Base-by-base conservation (phyloP, 2,113 vertebrate genomes). In the Lethenteron reissneri region DNA sequence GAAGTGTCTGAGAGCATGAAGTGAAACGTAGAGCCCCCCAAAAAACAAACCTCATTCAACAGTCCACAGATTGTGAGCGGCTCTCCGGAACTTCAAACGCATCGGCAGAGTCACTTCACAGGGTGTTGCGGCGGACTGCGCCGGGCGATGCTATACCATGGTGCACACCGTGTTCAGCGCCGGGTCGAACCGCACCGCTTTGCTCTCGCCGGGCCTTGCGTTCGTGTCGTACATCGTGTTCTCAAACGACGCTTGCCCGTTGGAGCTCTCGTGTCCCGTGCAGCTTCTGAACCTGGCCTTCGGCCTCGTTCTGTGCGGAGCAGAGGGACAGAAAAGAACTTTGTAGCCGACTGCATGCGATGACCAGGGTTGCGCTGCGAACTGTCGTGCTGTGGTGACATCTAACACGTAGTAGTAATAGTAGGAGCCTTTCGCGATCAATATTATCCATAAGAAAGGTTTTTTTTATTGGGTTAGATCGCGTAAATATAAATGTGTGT, bases 141-240 rank as follows among this genome's bases (percentile, higher is more conserved):
- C 41, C 41, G 41, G 41, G 41, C 41, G 41, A 41, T 75, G 88
- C 87, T 99, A 99, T 91, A 99, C 94, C 0, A 92, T 92, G 1
- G 92, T 99, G 78, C 94, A 99, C 77, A 99, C 94, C 1, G 94
- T 99, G 88, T 92, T 99, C 79, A 99, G 91, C 12, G 92, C 92
- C 83, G 97, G 92, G 81, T 97, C 92, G 0, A 89, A 82, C 83
- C 97, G 91, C 3, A 79, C 83, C 75, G 84, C 81, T 87, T 95
- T 77, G 80, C 95, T 88, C 79, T 97, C 94, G 1, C 88, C 88
- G 76, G 94, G 87, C 72, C 92, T 92, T 79, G 96, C 88, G 85
- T 84, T 94, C n/a, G 91, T 83, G 80, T 99, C 94, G 0, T 99
- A 99, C 94, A 99, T 99, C 0, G 94, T 92, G 75, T 99, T 99